Percentiles rank a stretch among this genome's conserved stretches.
phyloP scores from a whole-genome alignment of 1,140 invertebrate genomes.

The Radopholus similis region DNA sequence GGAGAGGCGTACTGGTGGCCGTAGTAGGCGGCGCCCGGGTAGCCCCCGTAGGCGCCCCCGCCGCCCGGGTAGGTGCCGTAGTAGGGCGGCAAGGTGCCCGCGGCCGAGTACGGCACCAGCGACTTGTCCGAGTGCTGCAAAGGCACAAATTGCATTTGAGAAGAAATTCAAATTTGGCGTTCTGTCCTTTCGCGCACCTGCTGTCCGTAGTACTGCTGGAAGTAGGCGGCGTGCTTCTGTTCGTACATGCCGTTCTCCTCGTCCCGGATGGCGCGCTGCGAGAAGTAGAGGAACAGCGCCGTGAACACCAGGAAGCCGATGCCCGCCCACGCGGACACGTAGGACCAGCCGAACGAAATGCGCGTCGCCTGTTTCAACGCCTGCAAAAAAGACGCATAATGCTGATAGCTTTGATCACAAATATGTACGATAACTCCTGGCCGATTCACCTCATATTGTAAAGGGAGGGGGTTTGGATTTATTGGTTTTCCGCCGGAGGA shows the following conservation, averaged over 20 bases:
- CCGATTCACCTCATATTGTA: too few relatives aligned
- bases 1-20: constrained; percentile 24
- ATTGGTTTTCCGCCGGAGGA: too few relatives aligned
- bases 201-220: constrained; percentile 25
- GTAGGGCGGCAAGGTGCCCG: constrained; percentile 3
- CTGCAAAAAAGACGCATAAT: too few relatives aligned
- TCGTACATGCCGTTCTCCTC: constrained; percentile 35
- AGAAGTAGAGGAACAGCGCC: constrained; percentile 33
- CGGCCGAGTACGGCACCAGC: constrained; percentile 20
- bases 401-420: too few relatives aligned
- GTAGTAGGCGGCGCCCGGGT: constrained; percentile 27
- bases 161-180: neutral
- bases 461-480: too few relatives aligned
- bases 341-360: constrained; percentile 39
- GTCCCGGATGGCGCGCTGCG: constrained; percentile 28
- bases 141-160: neutral
- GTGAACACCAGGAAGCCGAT: constrained; percentile 34
- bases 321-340: constrained; percentile 37
- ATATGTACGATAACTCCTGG: too few relatives aligned
- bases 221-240: constrained; percentile 38
- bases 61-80: constrained; percentile 16
- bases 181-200: neutral
- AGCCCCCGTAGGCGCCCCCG: constrained; percentile 23
- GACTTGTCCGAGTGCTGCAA: constrained; percentile 33
- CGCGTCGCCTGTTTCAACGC: constrained; percentile 29